Base-by-base conservation (phyloP, 1,140 invertebrate genomes). In the Marisa cornuarietis region DNA sequence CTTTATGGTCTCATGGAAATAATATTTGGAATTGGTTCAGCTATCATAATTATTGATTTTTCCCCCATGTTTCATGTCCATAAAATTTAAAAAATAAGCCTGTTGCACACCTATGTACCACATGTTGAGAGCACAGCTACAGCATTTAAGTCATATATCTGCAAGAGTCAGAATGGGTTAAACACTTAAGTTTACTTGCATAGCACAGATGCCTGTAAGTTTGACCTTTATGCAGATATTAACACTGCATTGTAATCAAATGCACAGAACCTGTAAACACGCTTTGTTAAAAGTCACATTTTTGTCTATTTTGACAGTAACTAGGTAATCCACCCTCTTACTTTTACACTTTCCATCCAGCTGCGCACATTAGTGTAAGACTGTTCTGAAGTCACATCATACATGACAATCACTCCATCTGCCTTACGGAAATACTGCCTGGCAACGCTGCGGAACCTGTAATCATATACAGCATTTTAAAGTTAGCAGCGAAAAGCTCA, bases 361-460 rank as follows among this genome's bases (percentile, higher is more conserved):
- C 94, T 92, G 18, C 94, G 90, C 52, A 95, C 92, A 87, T 93
- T 94, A 16, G 93, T 85, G 85, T 94, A 95, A 10, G 93, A 93
- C 68, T 90, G 86, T 84, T 94, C 93, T 65, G 92, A 93, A n/a
- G 93, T 94, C 20, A 94, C 92, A 86, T 94, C 94, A 88, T 94
- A 95, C 87, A 95, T 91, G 13, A 95, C 84, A 78, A 95, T 90
- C 3, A 95, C 93, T 26, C 94, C 94, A 87, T 95, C 94, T 16
- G 94, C 94, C 86, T 94, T 92, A 10, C 94, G 90, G 88, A 94
- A 95, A 86, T 95, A 95, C 76, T 94, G 93, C 84, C 94, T 94
- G 3, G 94, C 95, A 63, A 95, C 93, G 71, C 93, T 93, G 51
- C 94, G 92, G 88, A 94, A 95, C 91, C 94, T 93, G 81, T 72